phyloP scores from a whole-genome alignment of 2,888 invertebrate genomes.

The Eurytoma californica region DNA sequence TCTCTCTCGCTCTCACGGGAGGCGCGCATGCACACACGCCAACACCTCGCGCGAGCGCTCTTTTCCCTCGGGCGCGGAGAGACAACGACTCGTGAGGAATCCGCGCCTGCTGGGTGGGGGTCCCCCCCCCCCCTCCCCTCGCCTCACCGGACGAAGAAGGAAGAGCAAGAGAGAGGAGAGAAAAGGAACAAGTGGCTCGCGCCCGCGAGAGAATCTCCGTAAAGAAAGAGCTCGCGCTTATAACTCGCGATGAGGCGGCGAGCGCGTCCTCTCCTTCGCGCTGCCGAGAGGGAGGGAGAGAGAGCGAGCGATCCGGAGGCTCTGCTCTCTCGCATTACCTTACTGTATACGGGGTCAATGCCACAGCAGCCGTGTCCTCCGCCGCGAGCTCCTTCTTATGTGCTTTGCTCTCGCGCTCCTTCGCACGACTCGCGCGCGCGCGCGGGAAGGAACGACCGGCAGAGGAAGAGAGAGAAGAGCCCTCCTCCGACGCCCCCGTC shows the following conservation, averaged over 20 bases:
- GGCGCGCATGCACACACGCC: constrained; percentile 22
- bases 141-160: constrained; percentile 1
- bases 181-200: constrained; percentile 54
- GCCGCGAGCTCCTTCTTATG: constrained; percentile 46
- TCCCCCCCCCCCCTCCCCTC: not conserved
- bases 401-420: constrained; percentile 35
- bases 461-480: not conserved
- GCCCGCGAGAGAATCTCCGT: constrained; percentile 44
- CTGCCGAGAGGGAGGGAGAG: constrained; percentile 16
- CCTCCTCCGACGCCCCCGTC: constrained; percentile 11
- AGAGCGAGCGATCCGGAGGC: constrained; percentile 16
- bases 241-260: constrained; percentile 49
- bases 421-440: constrained; percentile 32
- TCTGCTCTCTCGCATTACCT: constrained; percentile 56
- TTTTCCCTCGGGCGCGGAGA: constrained; percentile 35
- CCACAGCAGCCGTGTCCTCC: constrained; percentile 57
- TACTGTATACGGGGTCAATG: constrained; percentile 58
- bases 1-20: constrained; percentile 15
- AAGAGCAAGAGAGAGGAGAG: constrained; percentile 20
- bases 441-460: constrained; percentile 16
- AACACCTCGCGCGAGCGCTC: constrained; percentile 32
- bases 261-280: constrained; percentile 29
- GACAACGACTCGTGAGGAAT: constrained; percentile 56
- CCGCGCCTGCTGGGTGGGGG: constrained; percentile 24
- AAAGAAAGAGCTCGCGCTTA: constrained; percentile 54